Percentiles rank a stretch among this genome's conserved stretches.
phyloP scores from a whole-genome alignment of 2,888 invertebrate genomes.

The Phengaris arion region DNA sequence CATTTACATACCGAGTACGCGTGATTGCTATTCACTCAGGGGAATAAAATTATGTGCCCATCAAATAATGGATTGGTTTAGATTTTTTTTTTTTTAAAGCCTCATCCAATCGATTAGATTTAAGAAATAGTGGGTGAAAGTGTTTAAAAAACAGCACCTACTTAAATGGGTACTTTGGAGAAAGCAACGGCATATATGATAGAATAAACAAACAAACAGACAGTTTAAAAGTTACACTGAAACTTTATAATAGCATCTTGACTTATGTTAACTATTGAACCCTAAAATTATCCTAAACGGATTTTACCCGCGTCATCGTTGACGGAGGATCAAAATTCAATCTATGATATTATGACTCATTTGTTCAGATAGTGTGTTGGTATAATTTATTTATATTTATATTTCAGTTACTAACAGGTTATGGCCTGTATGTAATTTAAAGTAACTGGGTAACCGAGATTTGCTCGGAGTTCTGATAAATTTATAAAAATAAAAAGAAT shows the following conservation, averaged over 20 bases:
- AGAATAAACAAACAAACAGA: neutral
- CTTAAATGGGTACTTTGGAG: neutral
- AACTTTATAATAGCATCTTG: neutral
- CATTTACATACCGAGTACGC: constrained; percentile 6
- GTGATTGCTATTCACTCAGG: constrained; percentile 8
- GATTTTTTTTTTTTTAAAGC: too few relatives aligned
- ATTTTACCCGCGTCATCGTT: neutral
- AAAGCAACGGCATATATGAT: too few relatives aligned
- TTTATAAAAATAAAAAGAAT: too few relatives aligned
- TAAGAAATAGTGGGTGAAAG: neutral
- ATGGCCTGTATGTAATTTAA: too few relatives aligned
- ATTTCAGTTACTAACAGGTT: too few relatives aligned
- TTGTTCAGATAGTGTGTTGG: too few relatives aligned
- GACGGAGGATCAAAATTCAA: too few relatives aligned
- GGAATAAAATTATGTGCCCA: constrained; percentile 6
- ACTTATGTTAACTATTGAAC: neutral
- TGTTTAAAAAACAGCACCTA: neutral
- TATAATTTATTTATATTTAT: too few relatives aligned
- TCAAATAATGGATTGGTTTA: neutral
- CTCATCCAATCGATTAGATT: neutral
- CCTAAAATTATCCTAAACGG: neutral
- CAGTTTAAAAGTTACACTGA: neutral
- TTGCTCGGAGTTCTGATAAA: too few relatives aligned
- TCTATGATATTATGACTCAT: too few relatives aligned
- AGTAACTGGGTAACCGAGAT: too few relatives aligned